These are phyloP conservation scores for Scelioninae gen. 2 DNA, from an alignment of 2,888 invertebrate genomes.

Conservation along the genomic window DNA sequence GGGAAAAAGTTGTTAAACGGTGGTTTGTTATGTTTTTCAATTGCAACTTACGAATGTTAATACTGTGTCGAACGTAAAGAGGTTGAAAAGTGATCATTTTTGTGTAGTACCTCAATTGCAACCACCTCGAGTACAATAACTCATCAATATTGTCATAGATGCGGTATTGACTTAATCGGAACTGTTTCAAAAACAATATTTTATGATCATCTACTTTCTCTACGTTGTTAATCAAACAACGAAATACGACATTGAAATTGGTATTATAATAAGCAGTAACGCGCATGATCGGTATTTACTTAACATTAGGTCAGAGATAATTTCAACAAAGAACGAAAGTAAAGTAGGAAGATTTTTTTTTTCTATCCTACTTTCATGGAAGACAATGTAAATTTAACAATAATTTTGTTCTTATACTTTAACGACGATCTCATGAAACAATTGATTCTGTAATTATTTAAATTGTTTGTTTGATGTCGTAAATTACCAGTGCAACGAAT, in stretches of 20 bases:
- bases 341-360: too few species aligned
- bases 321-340: background rate
- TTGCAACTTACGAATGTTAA: too few species aligned
- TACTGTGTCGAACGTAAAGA: background rate
- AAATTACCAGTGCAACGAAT: too few species aligned
- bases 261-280: background rate
- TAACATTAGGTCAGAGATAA: constrained; percentile 13
- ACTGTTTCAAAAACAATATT: constrained; percentile 7
- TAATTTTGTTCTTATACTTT: constrained; percentile 4
- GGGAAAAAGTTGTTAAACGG: too few species aligned
- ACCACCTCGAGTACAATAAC: constrained; percentile 6
- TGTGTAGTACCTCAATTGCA: background rate
- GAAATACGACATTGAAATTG: background rate
- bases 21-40: too few species aligned
- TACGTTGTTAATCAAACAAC: constrained; percentile 16
- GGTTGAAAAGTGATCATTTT: background rate
- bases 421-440: too few species aligned
- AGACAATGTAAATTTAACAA: background rate
- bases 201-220: constrained; percentile 9
- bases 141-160: constrained; percentile 12
- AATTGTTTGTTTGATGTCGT: too few species aligned
- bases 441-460: too few species aligned
- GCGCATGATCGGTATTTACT: constrained; percentile 20
- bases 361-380: background rate
- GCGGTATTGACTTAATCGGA: constrained; percentile 5